Conservation (phyloP, 2,113 vertebrate species). For the Pholis gunnellus region DNA sequence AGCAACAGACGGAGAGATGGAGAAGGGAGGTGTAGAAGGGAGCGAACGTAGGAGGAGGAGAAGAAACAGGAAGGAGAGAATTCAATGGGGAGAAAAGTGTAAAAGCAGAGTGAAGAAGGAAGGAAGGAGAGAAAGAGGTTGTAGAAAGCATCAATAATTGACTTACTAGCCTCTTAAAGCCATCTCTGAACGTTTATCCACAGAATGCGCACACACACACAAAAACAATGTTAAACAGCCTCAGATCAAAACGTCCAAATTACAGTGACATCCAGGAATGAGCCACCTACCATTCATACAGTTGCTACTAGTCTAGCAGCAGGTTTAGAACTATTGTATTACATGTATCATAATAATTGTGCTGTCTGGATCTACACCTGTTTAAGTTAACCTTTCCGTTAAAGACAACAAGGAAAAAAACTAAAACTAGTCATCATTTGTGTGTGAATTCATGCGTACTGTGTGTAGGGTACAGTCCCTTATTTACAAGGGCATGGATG, state of each 20-base stretch:
- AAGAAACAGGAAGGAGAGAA: slow-evolving; percentile 12
- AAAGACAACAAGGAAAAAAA: background rate
- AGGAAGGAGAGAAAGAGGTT: slow-evolving; percentile 7
- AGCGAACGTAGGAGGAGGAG: background rate
- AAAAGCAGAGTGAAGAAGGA: slow-evolving; percentile 15
- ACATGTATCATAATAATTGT: background rate
- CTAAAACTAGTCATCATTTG: background rate
- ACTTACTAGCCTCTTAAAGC: slow-evolving; percentile 59
- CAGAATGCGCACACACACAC: slow-evolving; percentile 22
- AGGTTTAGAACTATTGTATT: background rate
- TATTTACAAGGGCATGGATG: slow-evolving; percentile 67
- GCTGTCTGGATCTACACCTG: background rate
- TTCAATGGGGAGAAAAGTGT: slow-evolving; percentile 15
- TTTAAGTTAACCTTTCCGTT: background rate
- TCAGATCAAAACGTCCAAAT: slow-evolving; percentile 43
- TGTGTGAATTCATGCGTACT: slow-evolving; percentile 32
- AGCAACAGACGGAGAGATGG: slow-evolving; percentile 29
- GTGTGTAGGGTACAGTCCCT: slow-evolving; percentile 36
- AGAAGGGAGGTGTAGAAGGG: background rate
- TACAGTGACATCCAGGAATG: slow-evolving; percentile 40
- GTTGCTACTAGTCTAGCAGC: background rate
- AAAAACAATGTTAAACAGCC: slow-evolving; percentile 37
- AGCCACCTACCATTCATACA: background rate
- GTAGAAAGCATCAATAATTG: slow-evolving; percentile 69
- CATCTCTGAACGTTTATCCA: slow-evolving; percentile 48